Conservation (phyloP, 2,113 vertebrate genomes). For the Neodon shergylaensis region DNA sequence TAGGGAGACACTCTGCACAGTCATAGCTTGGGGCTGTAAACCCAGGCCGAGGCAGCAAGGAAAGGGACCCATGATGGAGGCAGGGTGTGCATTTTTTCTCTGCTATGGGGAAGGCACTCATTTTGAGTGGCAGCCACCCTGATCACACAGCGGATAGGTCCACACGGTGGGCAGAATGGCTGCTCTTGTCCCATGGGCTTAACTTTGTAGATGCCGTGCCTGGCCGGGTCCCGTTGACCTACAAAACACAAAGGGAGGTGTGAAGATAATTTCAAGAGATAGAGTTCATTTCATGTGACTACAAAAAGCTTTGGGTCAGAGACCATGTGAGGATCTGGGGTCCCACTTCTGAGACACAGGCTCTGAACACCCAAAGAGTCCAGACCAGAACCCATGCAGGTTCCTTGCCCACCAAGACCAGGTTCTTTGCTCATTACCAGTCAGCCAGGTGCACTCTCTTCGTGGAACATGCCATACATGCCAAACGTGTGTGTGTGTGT, state of each 20-base stretch:
- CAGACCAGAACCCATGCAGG: background rate
- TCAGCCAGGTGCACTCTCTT: background rate
- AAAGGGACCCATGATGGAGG: background rate
- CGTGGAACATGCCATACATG: fast-evolving
- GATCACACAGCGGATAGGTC: constrained; percentile 90
- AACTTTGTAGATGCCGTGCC: constrained; percentile 90
- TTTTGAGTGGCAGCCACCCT: background rate
- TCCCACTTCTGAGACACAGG: background rate
- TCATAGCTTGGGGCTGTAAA: background rate
- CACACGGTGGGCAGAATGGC: constrained; percentile 91
- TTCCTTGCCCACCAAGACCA: too few relatives aligned
- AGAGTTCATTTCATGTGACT: fast-evolving
- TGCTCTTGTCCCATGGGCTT: constrained; percentile 96
- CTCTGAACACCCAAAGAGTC: background rate
- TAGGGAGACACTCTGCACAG: background rate
- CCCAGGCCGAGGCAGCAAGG: fast-evolving
- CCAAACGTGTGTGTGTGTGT: too few relatives aligned
- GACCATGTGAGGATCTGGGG: background rate
- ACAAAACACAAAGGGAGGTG: constrained; percentile 15
- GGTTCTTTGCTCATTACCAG: fast-evolving
- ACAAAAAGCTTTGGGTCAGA: background rate
- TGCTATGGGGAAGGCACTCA: background rate
- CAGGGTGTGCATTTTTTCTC: too few relatives aligned
- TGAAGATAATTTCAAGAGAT: fast-evolving
- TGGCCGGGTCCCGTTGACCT: constrained; percentile 95